These are phyloP conservation scores for Monomorium pharaonis DNA, from an alignment of 1,140 invertebrate species.

Conservation along the genomic window DNA sequence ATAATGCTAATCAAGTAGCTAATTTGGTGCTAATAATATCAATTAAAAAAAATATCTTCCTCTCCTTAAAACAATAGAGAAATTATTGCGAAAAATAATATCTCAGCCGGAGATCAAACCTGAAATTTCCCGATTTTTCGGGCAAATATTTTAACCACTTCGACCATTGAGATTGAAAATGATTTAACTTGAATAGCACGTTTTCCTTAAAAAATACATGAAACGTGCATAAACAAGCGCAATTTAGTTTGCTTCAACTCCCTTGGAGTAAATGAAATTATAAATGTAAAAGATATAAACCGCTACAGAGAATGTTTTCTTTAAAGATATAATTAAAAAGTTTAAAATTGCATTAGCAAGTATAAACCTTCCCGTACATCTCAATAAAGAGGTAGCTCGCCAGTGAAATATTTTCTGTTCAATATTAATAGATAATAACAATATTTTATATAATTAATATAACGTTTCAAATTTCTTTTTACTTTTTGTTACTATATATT, in stretches of 20 bases:
- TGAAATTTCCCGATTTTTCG: no score
- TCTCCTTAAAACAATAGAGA: no score
- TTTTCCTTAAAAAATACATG: neutral
- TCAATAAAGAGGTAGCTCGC: neutral
- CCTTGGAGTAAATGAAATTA: neutral
- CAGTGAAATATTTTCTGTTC: neutral
- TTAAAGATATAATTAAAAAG: neutral
- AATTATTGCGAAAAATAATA: no score
- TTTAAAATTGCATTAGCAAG: slow-evolving; percentile 12
- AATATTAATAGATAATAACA: neutral
- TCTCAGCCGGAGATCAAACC: no score
- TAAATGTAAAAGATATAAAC: neutral
- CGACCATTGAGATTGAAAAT: no score
- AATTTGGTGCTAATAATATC: no score
- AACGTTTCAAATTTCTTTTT: neutral
- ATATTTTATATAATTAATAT: neutral
- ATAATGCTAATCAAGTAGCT: no score
- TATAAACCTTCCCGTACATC: neutral
- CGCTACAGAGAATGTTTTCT: neutral
- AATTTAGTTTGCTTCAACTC: slow-evolving; percentile 3
- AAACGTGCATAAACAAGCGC: neutral
- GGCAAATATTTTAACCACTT: no score
- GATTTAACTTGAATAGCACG: neutral
- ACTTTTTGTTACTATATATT: neutral
- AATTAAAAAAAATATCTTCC: no score